Percentiles rank a stretch among this genome's conserved stretches.
These are phyloP conservation scores for Cyanistes caeruleus DNA, from an alignment of 2,113 vertebrate species.

Conservation along the genomic window DNA sequence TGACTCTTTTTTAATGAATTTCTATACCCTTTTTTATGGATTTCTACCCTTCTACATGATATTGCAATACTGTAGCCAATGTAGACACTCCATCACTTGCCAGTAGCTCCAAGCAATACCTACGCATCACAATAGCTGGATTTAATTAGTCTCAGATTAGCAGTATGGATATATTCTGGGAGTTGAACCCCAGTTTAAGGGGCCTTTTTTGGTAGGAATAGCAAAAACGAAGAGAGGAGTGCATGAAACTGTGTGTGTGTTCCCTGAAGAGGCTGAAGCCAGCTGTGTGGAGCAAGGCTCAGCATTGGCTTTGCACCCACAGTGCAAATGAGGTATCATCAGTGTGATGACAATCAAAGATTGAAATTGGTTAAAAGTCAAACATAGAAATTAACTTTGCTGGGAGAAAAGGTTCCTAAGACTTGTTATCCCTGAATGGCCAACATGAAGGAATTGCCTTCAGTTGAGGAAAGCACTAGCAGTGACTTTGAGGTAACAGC, in stretches of 20 bases:
- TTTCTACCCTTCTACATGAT: background rate
- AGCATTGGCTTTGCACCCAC: background rate
- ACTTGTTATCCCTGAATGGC: background rate
- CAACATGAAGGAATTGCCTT: background rate
- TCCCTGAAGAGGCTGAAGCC: background rate
- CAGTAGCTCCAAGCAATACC: background rate
- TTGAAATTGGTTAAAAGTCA: too few species aligned
- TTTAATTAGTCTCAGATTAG: background rate
- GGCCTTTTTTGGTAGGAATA: background rate
- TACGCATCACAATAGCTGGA: background rate
- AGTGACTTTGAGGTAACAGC: background rate
- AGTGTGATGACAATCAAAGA: background rate
- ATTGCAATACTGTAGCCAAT: background rate
- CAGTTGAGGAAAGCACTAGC: background rate
- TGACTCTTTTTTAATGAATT: background rate
- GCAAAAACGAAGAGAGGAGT: background rate
- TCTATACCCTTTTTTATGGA: background rate
- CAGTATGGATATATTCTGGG: background rate
- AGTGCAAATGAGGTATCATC: background rate
- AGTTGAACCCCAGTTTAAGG: background rate
- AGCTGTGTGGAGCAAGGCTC: background rate
- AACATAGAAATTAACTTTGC: background rate
- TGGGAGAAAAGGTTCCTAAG: background rate
- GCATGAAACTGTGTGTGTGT: fast-evolving
- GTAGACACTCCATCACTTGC: background rate